Evolutionary conservation across 2,888 invertebrate genomes (phyloP).

Genomic region (Cephus nigrinus): DNA sequence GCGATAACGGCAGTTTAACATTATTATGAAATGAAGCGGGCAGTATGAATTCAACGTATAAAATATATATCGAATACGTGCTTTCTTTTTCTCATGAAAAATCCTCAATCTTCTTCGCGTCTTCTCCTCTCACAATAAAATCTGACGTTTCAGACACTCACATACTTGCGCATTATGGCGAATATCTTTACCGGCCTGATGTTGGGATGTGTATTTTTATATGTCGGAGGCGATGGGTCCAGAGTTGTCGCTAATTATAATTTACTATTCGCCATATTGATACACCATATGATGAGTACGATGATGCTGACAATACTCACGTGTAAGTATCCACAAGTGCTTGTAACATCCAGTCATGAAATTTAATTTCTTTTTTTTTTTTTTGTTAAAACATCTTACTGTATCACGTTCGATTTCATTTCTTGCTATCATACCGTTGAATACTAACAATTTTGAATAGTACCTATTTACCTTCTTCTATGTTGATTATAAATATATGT

Average conservation of each 20-base stretch:
- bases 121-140: not conserved
- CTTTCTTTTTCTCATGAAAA: not conserved
- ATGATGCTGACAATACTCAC: conserved; percentile 92
- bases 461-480: conserved; percentile 17
- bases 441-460: not conserved
- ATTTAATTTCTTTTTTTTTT: not conserved
- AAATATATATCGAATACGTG: not conserved
- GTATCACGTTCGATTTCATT: too few relatives aligned
- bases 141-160: conserved; percentile 74
- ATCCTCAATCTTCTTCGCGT: not conserved
- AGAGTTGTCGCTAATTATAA: conserved; percentile 86
- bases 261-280: conserved; percentile 88
- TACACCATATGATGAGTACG: conserved; percentile 93
- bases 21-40: not conserved
- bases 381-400: not conserved
- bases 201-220: conserved; percentile 80
- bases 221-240: conserved; percentile 80
- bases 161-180: conserved; percentile 79
- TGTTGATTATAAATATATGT: conserved; percentile 20
- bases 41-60: not conserved
- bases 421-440: conserved; percentile 2
- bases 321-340: conserved; percentile 71
- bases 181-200: conserved; percentile 81
- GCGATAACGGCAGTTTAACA: not conserved
- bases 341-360: not conserved